Evolutionary conservation across 1,140 invertebrate genomes (phyloP).

Genomic region (Antheraea mylitta): DNA sequence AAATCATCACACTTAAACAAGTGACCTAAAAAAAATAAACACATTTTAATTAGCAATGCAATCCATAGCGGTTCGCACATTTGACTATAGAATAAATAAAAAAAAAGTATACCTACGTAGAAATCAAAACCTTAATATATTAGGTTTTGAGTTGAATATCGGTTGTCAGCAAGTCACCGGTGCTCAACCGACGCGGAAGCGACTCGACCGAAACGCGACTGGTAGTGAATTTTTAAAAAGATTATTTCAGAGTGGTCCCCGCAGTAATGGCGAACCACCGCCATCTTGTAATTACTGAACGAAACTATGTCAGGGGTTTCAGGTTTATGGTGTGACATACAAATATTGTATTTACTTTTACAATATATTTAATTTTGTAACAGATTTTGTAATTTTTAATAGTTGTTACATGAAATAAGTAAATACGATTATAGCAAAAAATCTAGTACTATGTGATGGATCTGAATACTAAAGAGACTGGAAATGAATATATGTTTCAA

Average conservation of each 20-base stretch:
- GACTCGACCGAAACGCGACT: constrained; percentile 37
- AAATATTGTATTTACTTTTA: not conserved
- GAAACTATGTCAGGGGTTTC: constrained; percentile 23
- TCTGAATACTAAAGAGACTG: too few species aligned
- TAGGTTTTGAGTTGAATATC: constrained; percentile 17
- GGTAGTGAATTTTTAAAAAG: constrained; percentile 64
- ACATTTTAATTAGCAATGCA: constrained; percentile 40
- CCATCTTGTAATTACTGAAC: constrained; percentile 35
- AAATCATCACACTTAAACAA: not conserved
- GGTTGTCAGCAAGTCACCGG: constrained; percentile 18
- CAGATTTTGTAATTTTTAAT: too few species aligned
- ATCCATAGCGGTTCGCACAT: constrained; percentile 33
- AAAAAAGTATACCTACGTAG: constrained; percentile 15
- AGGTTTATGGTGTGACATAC: not conserved
- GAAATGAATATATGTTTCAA: too few species aligned
- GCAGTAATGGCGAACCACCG: constrained; percentile 41
- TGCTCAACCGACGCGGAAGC: constrained; percentile 29
- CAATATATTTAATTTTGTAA: not conserved
- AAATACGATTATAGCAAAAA: too few species aligned
- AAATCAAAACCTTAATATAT: constrained; percentile 7
- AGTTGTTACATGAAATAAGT: too few species aligned
- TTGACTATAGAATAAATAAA: constrained; percentile 11
- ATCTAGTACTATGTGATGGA: too few species aligned
- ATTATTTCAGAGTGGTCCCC: constrained; percentile 50
- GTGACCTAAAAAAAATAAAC: constrained; percentile 13